Percentiles rank a stretch among this genome's conserved stretches.
These are phyloP conservation scores for Malthinus seriepunctatus DNA, from an alignment of 2,888 invertebrate genomes.

Conservation along the genomic window DNA sequence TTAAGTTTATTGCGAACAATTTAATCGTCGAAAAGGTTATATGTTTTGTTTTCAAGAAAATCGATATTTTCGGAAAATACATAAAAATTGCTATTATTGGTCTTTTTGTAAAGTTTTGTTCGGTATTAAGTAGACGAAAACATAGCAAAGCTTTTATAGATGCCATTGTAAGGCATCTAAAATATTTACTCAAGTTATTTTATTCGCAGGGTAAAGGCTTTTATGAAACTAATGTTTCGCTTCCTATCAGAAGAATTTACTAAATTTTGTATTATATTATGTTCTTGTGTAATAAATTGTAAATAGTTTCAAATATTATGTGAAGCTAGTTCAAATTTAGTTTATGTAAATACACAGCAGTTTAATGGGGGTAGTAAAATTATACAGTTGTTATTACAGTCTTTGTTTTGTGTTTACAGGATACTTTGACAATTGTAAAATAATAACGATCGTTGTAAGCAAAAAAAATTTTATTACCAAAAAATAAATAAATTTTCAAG, in stretches of 20 bases:
- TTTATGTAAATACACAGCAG: conserved; percentile 10
- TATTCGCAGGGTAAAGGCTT: neutral
- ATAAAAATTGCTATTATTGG: too few species aligned
- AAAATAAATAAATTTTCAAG: neutral
- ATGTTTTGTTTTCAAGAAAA: too few species aligned
- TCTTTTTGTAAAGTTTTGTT: too few species aligned
- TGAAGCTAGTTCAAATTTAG: neutral
- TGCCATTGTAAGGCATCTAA: neutral
- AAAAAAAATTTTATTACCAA: neutral
- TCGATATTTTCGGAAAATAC: too few species aligned
- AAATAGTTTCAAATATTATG: too few species aligned
- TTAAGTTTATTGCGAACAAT: too few species aligned
- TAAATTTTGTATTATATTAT: too few species aligned
- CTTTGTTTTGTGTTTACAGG: conserved; percentile 23
- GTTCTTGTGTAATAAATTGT: too few species aligned
- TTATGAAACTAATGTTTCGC: neutral
- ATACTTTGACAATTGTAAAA: conserved; percentile 8
- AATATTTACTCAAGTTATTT: conserved; percentile 5
- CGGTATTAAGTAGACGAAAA: neutral
- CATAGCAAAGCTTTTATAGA: conserved; percentile 1
- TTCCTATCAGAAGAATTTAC: too few species aligned
- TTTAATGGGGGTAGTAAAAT: conserved; percentile 15
- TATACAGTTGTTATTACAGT: conserved; percentile 17
- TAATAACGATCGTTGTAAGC: neutral
- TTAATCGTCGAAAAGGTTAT: too few species aligned